Evolutionary conservation across 23 tunicate species (phyloP), one percentile per base, ranked within the genome.

Genomic region (Botrylloides violaceus): DNA sequence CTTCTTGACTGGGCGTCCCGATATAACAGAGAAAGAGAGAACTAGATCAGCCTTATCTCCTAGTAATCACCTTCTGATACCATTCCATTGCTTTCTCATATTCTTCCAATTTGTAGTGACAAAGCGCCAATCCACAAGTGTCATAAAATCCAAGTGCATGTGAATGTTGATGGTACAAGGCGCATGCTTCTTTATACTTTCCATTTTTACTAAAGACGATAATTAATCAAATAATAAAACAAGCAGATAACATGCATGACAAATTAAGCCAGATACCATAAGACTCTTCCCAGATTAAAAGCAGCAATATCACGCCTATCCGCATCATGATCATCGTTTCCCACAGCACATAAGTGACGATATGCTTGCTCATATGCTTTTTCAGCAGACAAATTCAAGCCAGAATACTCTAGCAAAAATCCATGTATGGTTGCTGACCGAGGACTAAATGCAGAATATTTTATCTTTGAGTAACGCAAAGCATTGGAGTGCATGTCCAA

Each of bases 361-460:
- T 37, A 49, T 43, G 62, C 49, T 34, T 64, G 76, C 38, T 71
- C 72, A 73, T 87, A 87, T 24, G 83, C 82, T 71, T 26, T 36
- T 58, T 87, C 95, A 48, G 86, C 79, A 28, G 76, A 65, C 71
- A 64, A 62, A 71, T 76, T 76, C 55, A 81, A 81, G 71, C 83
- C 76, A 61, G 80, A 64, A 75, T 81, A 64, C 65, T 87, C 95
- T 75, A 87, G 86, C 21, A 87, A 34, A 71, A 76, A 81, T 18
- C 95, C 95, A 68, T 72, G 80, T 53, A 78, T 28, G 5, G 79
- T 56, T 2, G 76, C 64, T 15, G 92, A 82, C 83, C 92, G 72
- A 19, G 77, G 79, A 73, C 92, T 84, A 53, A 2, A 70, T n/a
- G n/a, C n/a, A n/a, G n/a, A n/a, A n/a, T n/a, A n/a, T n/a, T n/a